Evolutionary conservation across 2,888 invertebrate species (phyloP).

Genomic region (Diadegma fenestrale): DNA sequence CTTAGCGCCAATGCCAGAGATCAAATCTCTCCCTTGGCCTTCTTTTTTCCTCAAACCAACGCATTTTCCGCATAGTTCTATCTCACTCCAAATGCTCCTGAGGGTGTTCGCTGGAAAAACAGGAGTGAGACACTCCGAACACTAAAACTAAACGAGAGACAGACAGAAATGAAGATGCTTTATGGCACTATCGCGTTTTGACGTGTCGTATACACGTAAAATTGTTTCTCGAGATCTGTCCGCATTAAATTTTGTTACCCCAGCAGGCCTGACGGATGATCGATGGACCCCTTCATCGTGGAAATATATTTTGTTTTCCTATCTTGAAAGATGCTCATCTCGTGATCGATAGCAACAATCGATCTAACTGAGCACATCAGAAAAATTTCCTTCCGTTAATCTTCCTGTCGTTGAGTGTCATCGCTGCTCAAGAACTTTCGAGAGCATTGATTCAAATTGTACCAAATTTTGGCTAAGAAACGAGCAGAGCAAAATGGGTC

Average conservation of each 20-base stretch:
- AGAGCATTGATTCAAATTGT: not conserved
- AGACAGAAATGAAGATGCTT: conserved; percentile 48
- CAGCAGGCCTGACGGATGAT: conserved; percentile 38
- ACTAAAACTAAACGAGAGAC: conserved; percentile 25
- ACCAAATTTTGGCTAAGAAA: not conserved
- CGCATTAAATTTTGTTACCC: conserved; percentile 16
- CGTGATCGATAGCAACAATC: conserved; percentile 48
- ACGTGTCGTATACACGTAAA: conserved; percentile 27
- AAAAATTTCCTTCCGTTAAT: conserved; percentile 9
- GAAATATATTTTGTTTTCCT: conserved; percentile 18
- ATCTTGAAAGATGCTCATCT: conserved; percentile 28
- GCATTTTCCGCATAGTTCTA: conserved; percentile 41
- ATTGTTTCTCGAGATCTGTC: conserved; percentile 13
- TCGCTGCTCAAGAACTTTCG: not conserved
- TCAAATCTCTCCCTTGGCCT: conserved; percentile 53
- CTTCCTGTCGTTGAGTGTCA: not conserved
- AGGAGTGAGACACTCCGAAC: conserved; percentile 65
- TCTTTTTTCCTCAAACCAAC: conserved; percentile 33
- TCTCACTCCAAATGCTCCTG: conserved; percentile 27
- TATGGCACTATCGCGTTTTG: conserved; percentile 60
- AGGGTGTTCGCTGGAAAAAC: conserved; percentile 53
- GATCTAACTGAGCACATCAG: conserved; percentile 36
- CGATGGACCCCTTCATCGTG: conserved; percentile 53
- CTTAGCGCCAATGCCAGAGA: conserved; percentile 62
- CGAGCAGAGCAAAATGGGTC: not conserved